phyloP scores from a whole-genome alignment of 1,140 invertebrate genomes.

The Drosophila tristis region DNA sequence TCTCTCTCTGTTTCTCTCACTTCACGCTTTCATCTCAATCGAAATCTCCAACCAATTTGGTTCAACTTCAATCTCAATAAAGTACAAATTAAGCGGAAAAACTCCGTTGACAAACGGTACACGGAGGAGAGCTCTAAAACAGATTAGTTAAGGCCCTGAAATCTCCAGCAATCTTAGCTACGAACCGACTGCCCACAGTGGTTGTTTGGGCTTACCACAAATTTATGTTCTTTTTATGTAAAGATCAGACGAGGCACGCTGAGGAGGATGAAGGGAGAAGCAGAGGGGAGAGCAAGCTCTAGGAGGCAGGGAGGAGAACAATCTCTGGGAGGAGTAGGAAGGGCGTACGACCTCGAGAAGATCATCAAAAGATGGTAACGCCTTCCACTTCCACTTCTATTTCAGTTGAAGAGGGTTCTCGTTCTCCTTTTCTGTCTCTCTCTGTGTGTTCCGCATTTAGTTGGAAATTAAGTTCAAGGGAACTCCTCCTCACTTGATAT shows the following conservation, averaged over 20 bases:
- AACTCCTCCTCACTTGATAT: conserved; percentile 2
- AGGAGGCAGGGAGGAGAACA: too few species aligned
- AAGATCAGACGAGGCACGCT: too few species aligned
- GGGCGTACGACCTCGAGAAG: not conserved
- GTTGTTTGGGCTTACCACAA: not conserved
- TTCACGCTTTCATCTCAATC: conserved; percentile 31
- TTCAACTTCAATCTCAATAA: conserved; percentile 5
- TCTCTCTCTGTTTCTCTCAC: not conserved
- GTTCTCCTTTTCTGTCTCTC: not conserved
- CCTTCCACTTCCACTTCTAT: conserved; percentile 1
- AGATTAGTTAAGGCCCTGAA: conserved; percentile 5
- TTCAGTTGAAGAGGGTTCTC: too few species aligned
- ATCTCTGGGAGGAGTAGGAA: too few species aligned
- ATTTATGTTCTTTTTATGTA: conserved; percentile 31
- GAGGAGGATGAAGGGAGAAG: too few species aligned
- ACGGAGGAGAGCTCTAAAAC: not conserved
- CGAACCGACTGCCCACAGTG: conserved; percentile 13
- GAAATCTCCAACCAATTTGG: conserved; percentile 1
- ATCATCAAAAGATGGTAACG: conserved; percentile 7
- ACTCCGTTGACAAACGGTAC: conserved; percentile 29
- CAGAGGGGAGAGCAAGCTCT: too few species aligned
- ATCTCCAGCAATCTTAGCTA: conserved; percentile 13
- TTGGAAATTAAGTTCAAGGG: conserved; percentile 57
- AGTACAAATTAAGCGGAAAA: conserved; percentile 42
- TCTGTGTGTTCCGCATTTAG: conserved; percentile 27